These are phyloP conservation scores for Anoura caudifer DNA, from an alignment of 2,113 vertebrate genomes.

Conservation along the genomic window DNA sequence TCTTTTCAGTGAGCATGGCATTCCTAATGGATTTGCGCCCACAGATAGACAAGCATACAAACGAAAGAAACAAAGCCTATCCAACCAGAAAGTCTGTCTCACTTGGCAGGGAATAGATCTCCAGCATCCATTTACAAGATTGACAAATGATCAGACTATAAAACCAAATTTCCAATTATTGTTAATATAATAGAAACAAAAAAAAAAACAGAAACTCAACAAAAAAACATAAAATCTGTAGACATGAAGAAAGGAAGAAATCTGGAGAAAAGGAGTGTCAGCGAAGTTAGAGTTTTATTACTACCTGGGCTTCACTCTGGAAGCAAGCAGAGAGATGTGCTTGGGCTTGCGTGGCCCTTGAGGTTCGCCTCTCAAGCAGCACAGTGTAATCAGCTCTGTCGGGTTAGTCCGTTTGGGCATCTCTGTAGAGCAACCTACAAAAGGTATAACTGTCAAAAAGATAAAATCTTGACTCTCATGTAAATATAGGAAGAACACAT, in stretches of 20 bases:
- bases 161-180: not conserved
- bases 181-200: not conserved
- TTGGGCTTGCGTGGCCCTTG: not conserved
- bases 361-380: not conserved
- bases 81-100: not conserved
- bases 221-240: not conserved
- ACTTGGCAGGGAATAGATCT: not conserved
- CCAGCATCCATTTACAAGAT: not conserved
- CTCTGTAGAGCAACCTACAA: not conserved
- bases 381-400: not conserved
- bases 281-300: not conserved
- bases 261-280: not conserved
- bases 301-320: not conserved
- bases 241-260: not conserved
- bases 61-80: not conserved
- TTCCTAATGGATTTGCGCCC: not conserved
- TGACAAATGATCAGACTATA: not conserved
- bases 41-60: not conserved
- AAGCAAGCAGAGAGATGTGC: not conserved
- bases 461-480: not conserved
- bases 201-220: not conserved
- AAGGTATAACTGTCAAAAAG: conserved; percentile 27
- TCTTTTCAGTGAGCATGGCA: not conserved
- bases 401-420: not conserved
- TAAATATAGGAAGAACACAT: conserved; percentile 37